These are phyloP conservation scores for Apogon hyalosoma DNA, from an alignment of 2,797 vertebrate species.

Conservation along the genomic window DNA sequence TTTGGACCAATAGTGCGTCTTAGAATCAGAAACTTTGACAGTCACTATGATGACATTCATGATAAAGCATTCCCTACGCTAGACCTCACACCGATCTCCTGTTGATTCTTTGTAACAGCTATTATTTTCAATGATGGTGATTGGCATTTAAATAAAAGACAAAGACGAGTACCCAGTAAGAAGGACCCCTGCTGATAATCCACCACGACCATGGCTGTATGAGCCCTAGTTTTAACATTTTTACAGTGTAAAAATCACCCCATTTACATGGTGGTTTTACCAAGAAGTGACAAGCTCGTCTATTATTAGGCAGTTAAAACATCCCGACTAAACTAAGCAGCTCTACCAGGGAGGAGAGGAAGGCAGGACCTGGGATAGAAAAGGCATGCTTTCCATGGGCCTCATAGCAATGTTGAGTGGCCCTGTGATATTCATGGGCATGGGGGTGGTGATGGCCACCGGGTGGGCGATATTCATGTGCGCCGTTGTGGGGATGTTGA, in stretches of 20 bases:
- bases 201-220: background rate
- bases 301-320: constrained; percentile 54
- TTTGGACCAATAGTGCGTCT: too few relatives aligned
- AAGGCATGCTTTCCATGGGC: constrained; percentile 90
- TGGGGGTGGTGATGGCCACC: constrained; percentile 94
- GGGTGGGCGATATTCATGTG: constrained; percentile 96
- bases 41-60: too few relatives aligned
- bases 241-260: constrained; percentile 4
- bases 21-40: too few relatives aligned
- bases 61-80: too few relatives aligned
- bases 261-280: constrained; percentile 6
- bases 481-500: constrained; percentile 82
- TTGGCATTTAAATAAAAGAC: too few relatives aligned
- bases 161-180: background rate
- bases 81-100: too few relatives aligned
- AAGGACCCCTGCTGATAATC: constrained; percentile 15
- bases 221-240: constrained; percentile 8
- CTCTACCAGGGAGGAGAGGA: constrained; percentile 96
- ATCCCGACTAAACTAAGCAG: constrained; percentile 2
- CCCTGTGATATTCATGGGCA: constrained; percentile 92
- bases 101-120: too few relatives aligned
- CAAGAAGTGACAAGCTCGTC: constrained; percentile 6
- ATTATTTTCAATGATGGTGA: too few relatives aligned
- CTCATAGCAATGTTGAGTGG: constrained; percentile 95
- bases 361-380: constrained; percentile 96